These are phyloP conservation scores for Andinoacara biseriatus DNA, from an alignment of 2,113 vertebrate species.

Conservation along the genomic window DNA sequence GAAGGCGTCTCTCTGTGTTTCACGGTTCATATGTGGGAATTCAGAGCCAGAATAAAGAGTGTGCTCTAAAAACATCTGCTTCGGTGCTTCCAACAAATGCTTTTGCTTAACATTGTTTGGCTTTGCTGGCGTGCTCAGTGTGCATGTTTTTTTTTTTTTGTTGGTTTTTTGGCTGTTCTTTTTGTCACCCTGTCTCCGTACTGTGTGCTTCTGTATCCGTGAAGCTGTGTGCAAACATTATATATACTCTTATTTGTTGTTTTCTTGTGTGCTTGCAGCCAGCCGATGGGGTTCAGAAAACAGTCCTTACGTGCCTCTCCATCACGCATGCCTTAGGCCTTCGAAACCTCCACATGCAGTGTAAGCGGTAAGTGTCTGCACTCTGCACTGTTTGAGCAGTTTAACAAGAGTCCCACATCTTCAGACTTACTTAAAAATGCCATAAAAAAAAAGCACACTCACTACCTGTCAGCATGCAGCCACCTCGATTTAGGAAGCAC, in stretches of 20 bases:
- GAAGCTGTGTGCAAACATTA: background rate
- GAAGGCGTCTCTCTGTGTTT: too few relatives aligned
- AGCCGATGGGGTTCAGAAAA: conserved; percentile 84
- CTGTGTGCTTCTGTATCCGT: background rate
- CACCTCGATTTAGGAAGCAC: background rate
- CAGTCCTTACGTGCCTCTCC: conserved; percentile 88
- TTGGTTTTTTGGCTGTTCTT: background rate
- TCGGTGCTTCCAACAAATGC: too few relatives aligned
- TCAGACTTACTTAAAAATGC: background rate
- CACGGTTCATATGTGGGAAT: too few relatives aligned
- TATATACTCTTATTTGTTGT: background rate
- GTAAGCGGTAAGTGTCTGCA: conserved; percentile 86
- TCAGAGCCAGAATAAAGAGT: too few relatives aligned
- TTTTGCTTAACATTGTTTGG: too few relatives aligned
- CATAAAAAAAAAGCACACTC: too few relatives aligned
- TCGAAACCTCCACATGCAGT: conserved; percentile 85
- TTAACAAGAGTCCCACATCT: background rate
- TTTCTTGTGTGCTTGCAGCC: conserved; percentile 75
- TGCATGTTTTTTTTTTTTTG: too few relatives aligned
- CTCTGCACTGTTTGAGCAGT: background rate
- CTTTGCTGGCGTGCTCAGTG: too few relatives aligned
- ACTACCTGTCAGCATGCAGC: background rate
- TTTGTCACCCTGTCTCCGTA: background rate
- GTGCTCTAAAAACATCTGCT: too few relatives aligned
- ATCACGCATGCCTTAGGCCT: conserved; percentile 88